These are phyloP conservation scores for Callaeas wilsoni DNA, from an alignment of 2,113 vertebrate species.

Conservation along the genomic window DNA sequence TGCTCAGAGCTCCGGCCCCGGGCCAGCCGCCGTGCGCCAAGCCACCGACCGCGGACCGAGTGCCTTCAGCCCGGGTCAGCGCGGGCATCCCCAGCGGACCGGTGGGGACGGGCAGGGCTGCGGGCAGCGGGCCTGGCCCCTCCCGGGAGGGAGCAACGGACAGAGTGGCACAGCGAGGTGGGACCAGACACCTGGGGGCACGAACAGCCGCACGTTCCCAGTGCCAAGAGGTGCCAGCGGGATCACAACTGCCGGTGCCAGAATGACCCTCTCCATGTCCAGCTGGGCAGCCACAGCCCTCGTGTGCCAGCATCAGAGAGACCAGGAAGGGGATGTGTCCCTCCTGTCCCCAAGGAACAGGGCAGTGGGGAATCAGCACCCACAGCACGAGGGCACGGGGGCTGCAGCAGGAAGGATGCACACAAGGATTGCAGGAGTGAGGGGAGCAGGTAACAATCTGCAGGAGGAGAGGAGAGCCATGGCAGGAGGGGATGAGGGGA, in stretches of 20 bases:
- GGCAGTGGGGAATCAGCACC: background rate
- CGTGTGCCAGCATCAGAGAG: background rate
- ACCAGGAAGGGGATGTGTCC: background rate
- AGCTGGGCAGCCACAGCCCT: background rate
- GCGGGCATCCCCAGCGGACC: background rate
- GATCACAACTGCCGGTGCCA: background rate
- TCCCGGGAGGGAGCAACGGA: background rate
- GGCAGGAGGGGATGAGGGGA: background rate
- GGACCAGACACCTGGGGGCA: background rate
- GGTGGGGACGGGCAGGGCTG: background rate
- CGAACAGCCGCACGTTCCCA: rapidly evolving
- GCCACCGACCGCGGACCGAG: background rate
- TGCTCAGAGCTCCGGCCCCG: background rate
- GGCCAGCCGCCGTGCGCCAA: background rate
- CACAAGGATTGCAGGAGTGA: background rate
- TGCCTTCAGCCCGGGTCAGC: background rate
- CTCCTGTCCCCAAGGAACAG: background rate
- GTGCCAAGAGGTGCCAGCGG: background rate
- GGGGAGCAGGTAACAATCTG: too few species aligned
- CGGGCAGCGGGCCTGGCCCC: background rate
- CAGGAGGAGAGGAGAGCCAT: too few species aligned
- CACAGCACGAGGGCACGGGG: rapidly evolving
- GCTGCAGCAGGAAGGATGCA: background rate
- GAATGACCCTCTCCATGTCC: too few species aligned
- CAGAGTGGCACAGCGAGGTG: background rate